phyloP scores from a whole-genome alignment of 2,113 vertebrate genomes.

The Ivindomyrus marchei region DNA sequence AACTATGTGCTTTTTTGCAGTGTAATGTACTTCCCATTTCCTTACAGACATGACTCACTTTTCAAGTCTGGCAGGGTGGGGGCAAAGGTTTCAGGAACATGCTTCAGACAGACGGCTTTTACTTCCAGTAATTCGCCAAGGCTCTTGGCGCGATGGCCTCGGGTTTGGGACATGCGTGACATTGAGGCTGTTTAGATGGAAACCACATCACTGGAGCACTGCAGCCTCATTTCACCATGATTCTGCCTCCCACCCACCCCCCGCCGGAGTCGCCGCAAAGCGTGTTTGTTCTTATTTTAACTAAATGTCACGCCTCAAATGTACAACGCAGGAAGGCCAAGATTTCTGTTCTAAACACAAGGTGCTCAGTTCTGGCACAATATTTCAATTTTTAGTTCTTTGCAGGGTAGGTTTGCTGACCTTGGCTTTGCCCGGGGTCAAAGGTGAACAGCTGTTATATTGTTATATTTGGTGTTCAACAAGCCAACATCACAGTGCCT shows the following conservation, averaged over 20 bases:
- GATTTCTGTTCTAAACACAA: neutral
- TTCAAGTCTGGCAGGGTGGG: neutral
- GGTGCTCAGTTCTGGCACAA: neutral
- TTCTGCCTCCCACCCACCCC: neutral
- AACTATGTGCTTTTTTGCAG: neutral
- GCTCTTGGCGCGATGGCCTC: neutral
- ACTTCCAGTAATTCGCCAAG: neutral
- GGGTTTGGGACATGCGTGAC: neutral
- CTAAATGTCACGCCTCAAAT: neutral
- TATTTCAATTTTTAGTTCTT: neutral
- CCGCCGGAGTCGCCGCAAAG: neutral
- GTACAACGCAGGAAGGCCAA: neutral
- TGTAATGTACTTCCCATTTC: neutral
- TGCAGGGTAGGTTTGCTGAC: neutral
- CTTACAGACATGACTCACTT: neutral
- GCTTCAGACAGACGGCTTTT: neutral
- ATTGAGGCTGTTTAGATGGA: neutral
- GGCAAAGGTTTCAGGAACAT: neutral
- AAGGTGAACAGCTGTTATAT: neutral
- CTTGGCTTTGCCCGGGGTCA: neutral
- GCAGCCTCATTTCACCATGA: neutral
- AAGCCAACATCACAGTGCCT: neutral
- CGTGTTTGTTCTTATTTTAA: neutral
- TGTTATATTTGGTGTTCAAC: neutral
- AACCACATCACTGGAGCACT: neutral